phyloP scores from a whole-genome alignment of 2,113 vertebrate species.

The Puntigrus tetrazona region DNA sequence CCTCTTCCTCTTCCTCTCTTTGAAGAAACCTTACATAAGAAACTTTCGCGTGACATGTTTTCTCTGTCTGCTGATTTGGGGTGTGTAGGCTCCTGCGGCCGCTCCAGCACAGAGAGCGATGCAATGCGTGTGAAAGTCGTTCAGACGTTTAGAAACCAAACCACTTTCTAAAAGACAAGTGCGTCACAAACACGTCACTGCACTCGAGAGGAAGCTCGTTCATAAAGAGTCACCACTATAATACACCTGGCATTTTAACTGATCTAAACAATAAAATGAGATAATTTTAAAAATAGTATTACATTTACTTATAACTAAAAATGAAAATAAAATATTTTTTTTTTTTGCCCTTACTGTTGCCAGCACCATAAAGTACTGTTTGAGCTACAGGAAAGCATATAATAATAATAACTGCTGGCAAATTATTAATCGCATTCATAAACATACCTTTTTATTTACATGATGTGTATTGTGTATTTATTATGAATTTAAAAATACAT shows the following conservation, averaged over 20 bases:
- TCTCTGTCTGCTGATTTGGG: not conserved
- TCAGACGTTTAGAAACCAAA: too few relatives aligned
- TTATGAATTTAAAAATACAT: too few relatives aligned
- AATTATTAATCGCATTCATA: too few relatives aligned
- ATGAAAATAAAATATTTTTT: too few relatives aligned
- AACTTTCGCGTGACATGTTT: not conserved
- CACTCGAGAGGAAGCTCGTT: not conserved
- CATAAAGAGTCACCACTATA: not conserved
- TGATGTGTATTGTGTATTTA: too few relatives aligned
- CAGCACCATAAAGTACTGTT: too few relatives aligned
- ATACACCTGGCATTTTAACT: not conserved
- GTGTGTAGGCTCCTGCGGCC: not conserved
- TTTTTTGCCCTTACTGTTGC: too few relatives aligned
- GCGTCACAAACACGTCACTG: not conserved
- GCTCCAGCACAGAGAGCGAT: not conserved
- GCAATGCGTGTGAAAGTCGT: not conserved
- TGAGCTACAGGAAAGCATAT: too few relatives aligned
- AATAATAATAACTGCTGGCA: too few relatives aligned
- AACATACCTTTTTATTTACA: too few relatives aligned
- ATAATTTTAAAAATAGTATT: too few relatives aligned
- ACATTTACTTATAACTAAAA: too few relatives aligned
- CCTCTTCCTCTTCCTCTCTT: slow-evolving; percentile 1
- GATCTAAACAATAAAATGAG: not conserved
- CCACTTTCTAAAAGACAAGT: not conserved
- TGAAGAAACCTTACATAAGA: slow-evolving; percentile 7